Conservation (phyloP, 2,113 vertebrate genomes). For the Stomatorhinus ivindoensis region DNA sequence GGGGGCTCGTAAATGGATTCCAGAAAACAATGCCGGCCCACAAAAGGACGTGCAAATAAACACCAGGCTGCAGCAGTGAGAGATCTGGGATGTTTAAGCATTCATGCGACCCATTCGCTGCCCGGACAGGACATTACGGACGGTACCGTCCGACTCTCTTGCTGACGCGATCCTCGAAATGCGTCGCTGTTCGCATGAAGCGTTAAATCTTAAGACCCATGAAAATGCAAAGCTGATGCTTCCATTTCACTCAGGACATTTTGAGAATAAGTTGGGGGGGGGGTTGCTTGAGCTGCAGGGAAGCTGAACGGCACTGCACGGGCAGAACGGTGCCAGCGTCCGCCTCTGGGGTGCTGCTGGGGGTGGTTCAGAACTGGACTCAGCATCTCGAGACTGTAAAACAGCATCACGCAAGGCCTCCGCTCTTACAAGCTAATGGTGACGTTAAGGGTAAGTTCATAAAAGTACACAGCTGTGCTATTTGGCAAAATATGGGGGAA, state of each 20-base stretch:
- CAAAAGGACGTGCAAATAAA: neutral
- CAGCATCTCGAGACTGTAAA: neutral
- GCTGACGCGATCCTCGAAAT: neutral
- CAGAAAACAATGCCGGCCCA: neutral
- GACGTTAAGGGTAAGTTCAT: neutral
- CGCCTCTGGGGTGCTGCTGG: neutral
- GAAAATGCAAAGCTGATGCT: neutral
- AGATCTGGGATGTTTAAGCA: neutral
- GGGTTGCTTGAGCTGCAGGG: neutral
- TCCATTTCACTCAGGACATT: neutral
- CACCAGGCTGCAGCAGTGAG: neutral
- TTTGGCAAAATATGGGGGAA: neutral
- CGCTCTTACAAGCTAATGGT: neutral
- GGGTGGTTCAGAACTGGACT: neutral
- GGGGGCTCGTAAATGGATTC: neutral
- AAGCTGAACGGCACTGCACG: neutral
- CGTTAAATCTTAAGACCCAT: neutral
- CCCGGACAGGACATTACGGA: neutral
- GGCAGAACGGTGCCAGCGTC: neutral
- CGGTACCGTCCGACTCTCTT: neutral
- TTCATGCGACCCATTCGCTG: neutral
- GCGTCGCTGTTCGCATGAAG: neutral
- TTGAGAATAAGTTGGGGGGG: neutral
- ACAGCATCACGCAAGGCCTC: neutral
- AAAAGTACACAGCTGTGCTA: neutral